Evolutionary conservation across 2,888 invertebrate species (phyloP).

Genomic region (Gortyna flavago): DNA sequence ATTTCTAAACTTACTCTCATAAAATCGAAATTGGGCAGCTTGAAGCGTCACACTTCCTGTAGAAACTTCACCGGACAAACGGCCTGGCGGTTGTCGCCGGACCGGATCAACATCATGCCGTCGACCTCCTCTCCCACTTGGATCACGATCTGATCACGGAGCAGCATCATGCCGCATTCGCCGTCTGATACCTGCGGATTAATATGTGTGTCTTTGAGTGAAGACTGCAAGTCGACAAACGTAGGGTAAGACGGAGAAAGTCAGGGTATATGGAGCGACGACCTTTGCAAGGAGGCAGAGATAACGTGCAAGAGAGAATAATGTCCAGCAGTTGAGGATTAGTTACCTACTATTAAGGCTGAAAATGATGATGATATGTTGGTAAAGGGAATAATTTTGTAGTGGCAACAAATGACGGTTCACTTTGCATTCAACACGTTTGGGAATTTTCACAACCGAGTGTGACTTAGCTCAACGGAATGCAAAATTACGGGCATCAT

Average conservation of each 20-base stretch:
- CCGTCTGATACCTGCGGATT: constrained; percentile 95
- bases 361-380: not conserved
- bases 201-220: not conserved
- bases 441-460: too few relatives aligned
- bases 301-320: not conserved
- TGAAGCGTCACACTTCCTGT: constrained; percentile 96
- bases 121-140: constrained; percentile 97
- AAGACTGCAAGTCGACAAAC: not conserved
- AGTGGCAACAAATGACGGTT: not conserved
- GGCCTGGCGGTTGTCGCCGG: constrained; percentile 97
- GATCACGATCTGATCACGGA: constrained; percentile 98
- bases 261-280: not conserved
- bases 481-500: not conserved
- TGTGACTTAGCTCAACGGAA: too few relatives aligned
- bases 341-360: not conserved
- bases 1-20: constrained; percentile 75
- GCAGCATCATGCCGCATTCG: constrained; percentile 94
- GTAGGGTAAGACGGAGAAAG: not conserved
- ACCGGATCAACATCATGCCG: constrained; percentile 98
- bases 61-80: constrained; percentile 98
- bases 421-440: too few relatives aligned
- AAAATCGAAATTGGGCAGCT: constrained; percentile 82
- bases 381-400: not conserved
- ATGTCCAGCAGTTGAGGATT: not conserved
- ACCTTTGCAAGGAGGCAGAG: not conserved